Base-by-base conservation (phyloP, 2,888 invertebrate genomes). In the Acanthopleura granulata region DNA sequence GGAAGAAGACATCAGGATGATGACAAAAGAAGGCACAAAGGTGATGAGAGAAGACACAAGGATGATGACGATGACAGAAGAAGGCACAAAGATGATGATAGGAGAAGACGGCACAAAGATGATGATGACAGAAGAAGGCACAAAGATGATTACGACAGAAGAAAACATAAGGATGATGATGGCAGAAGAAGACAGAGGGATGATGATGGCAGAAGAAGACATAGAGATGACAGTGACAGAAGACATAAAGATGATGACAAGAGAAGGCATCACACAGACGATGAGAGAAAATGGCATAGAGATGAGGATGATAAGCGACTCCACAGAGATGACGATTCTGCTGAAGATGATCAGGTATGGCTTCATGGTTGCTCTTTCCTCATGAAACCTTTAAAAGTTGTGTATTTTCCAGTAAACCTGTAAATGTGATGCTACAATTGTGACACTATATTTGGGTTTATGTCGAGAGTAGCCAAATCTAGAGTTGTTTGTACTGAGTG, bases 261-360 rank as follows among this genome's bases (percentile, higher is more conserved):
- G 1, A 57, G 22, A 22, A 18, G 12, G 12, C 3, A 12, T 6
- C 57, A 22, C 12, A 57, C 1, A 18, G 22, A 22, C 4, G 57
- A 57, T 57, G 57, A 22, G 49, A n/a, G n/a, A n/a, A n/a, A n/a
- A n/a, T n/a, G n/a, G n/a, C n/a, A 74, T 30, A 66, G 69, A 74
- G 74, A 74, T 69, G 69, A 74, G 9, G 57, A 83, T 74, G 79
- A 84, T 75, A 78, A 77, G 49, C 71, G 81, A 72, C 83, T 83
- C 74, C 79, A 78, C 25, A 81, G 81, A 75, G 78, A 79, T 61
- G 77, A 78, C 15, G 72, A 70, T 25, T 40, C 40, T 9, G 9
- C 4, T 3, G 40, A 40, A 40, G 40, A 40, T 40, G 40, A n/a
- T n/a, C n/a, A 40, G 40, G 40, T 40, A 40, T 40, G 40, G n/a